Conservation (phyloP, 2,113 vertebrate genomes). For the Falco punctatus region DNA sequence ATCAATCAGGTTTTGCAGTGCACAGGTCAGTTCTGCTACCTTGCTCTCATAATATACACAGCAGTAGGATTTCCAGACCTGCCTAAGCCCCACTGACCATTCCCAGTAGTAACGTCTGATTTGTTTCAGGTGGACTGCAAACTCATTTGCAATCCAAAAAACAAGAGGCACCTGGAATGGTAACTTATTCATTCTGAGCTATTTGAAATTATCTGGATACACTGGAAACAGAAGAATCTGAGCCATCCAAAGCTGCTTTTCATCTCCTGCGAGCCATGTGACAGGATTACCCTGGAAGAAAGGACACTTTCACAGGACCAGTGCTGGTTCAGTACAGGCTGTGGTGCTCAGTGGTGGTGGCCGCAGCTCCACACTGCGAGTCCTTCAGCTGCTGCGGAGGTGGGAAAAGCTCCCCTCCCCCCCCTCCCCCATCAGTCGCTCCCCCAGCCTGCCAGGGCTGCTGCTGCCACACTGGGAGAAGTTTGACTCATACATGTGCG, state of each 20-base stretch:
- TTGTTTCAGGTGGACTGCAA: slow-evolving; percentile 4
- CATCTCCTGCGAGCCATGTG: background rate
- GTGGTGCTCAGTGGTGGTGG: background rate
- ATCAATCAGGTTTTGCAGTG: background rate
- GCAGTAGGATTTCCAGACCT: background rate
- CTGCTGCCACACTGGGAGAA: background rate
- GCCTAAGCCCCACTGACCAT: background rate
- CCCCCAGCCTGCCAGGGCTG: background rate
- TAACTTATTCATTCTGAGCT: background rate
- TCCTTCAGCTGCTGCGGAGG: background rate
- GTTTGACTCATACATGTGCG: background rate
- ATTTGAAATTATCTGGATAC: background rate
- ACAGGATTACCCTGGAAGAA: background rate
- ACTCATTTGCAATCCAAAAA: background rate
- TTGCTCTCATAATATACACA: background rate
- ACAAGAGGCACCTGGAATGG: background rate
- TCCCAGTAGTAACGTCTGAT: background rate
- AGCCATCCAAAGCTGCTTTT: background rate
- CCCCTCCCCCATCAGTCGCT: background rate
- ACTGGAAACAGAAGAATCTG: background rate
- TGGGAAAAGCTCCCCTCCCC: too few species aligned
- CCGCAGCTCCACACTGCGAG: too few species aligned
- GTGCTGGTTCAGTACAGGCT: background rate
- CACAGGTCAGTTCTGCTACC: background rate
- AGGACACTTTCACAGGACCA: background rate